Percentiles rank a stretch among this genome's conserved stretches.
Evolutionary conservation across 2,797 vertebrate species (phyloP).

Genomic region (Enteromius unitaeniatus): DNA sequence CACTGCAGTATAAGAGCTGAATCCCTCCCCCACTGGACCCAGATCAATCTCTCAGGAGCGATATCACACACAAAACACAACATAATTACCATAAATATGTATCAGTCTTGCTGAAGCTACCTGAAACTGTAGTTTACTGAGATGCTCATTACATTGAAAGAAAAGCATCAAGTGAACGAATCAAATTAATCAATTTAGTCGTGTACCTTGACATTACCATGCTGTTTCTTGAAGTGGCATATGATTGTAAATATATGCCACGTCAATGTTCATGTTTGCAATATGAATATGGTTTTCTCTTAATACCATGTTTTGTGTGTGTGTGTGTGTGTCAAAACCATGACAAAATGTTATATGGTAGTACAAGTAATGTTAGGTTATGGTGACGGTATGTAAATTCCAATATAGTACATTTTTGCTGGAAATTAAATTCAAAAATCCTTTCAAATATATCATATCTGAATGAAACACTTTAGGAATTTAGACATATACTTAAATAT

Average conservation of each 20-base stretch:
- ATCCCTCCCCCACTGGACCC: conserved; percentile 43
- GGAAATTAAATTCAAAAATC: no score
- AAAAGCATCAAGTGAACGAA: neutral
- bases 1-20: conserved; percentile 52
- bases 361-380: neutral
- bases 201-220: neutral
- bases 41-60: conserved; percentile 46
- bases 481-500: no score
- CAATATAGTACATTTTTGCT: neutral
- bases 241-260: no score
- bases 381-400: neutral
- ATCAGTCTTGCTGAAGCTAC: conserved; percentile 4
- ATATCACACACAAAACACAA: conserved; percentile 36
- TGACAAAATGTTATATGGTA: neutral
- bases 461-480: no score
- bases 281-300: neutral
- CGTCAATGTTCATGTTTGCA: no score
- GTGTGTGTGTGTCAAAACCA: neutral
- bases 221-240: neutral
- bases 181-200: neutral
- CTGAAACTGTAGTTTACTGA: neutral
- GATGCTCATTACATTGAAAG: neutral
- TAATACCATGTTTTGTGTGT: neutral
- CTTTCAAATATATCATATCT: no score
- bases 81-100: conserved; percentile 37